phyloP scores from a whole-genome alignment of 1,140 invertebrate genomes.

The Trichoplusia ni region DNA sequence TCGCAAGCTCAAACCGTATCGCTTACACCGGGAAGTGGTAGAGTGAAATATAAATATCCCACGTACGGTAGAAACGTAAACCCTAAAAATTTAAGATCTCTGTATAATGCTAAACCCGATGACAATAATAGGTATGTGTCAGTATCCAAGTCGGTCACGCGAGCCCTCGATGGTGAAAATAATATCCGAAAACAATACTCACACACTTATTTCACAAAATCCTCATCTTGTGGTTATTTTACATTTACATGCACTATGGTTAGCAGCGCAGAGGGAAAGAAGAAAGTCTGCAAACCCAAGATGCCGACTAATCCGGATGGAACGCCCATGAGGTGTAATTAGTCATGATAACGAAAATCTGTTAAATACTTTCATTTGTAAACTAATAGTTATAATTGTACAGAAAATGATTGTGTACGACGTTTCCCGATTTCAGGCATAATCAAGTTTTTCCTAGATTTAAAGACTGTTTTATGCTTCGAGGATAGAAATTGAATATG shows the following conservation, averaged over 20 bases:
- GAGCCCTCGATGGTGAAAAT: conserved; percentile 83
- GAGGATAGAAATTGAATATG: too few relatives aligned
- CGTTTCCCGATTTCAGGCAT: too few relatives aligned
- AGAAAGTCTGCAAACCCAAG: conserved; percentile 91
- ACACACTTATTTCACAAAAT: conserved; percentile 92
- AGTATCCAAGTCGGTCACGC: conserved; percentile 89
- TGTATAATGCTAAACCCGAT: conserved; percentile 59
- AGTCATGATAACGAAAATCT: conserved; percentile 21
- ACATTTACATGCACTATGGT: conserved; percentile 91
- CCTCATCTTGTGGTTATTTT: conserved; percentile 92
- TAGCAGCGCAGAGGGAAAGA: conserved; percentile 87
- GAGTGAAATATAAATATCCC: conserved; percentile 74
- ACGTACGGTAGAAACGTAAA: conserved; percentile 69
- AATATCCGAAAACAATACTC: conserved; percentile 84
- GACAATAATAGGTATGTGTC: conserved; percentile 84
- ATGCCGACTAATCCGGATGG: conserved; percentile 77
- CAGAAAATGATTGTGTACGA: neutral
- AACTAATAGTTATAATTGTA: conserved; percentile 1
- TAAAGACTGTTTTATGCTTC: too few relatives aligned
- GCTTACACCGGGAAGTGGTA: conserved; percentile 81
- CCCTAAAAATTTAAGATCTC: conserved; percentile 69
- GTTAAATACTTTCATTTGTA: neutral
- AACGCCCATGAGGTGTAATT: conserved; percentile 72
- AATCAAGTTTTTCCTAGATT: too few relatives aligned
- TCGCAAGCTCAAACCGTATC: conserved; percentile 86